phyloP scores from a whole-genome alignment of 2,888 invertebrate species.

The Euclidia mi region DNA sequence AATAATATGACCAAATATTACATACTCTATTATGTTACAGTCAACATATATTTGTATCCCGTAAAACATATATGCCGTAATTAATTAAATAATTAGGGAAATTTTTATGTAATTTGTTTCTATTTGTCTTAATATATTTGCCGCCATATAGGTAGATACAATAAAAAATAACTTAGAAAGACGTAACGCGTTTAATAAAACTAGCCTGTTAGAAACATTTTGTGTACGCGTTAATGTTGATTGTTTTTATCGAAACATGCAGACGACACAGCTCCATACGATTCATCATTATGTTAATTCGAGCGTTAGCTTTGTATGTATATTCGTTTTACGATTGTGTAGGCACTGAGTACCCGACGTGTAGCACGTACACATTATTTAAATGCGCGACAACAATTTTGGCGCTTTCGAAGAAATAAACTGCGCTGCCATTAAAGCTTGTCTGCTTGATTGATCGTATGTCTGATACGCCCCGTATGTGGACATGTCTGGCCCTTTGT shows the following conservation, averaged over 20 bases:
- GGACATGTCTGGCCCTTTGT: slow-evolving; percentile 16
- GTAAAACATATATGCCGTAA: no score
- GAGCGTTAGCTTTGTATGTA: slow-evolving; percentile 70
- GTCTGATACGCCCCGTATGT: slow-evolving; percentile 6
- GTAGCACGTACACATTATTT: slow-evolving; percentile 72
- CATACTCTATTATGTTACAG: no score
- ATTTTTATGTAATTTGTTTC: no score
- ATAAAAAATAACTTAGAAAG: no score
- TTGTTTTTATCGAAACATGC: slow-evolving; percentile 9
- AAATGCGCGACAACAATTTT: slow-evolving; percentile 42
- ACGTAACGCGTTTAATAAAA: not conserved
- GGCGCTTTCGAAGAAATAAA: slow-evolving; percentile 46
- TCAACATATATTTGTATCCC: no score
- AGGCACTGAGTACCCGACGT: slow-evolving; percentile 67
- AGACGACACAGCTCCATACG: slow-evolving; percentile 35
- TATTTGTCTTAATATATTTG: no score
- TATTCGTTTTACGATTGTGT: slow-evolving; percentile 56
- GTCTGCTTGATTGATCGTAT: slow-evolving; percentile 11
- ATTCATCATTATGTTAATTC: slow-evolving; percentile 75
- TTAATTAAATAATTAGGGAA: no score
- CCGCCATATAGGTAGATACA: no score
- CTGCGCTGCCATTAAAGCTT: slow-evolving; percentile 21
- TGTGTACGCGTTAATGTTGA: no score
- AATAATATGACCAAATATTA: no score
- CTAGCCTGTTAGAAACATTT: not conserved